phyloP scores from a whole-genome alignment of 2,113 vertebrate species.

The western clawed frog (Xenopus tropicalis) region DNA sequence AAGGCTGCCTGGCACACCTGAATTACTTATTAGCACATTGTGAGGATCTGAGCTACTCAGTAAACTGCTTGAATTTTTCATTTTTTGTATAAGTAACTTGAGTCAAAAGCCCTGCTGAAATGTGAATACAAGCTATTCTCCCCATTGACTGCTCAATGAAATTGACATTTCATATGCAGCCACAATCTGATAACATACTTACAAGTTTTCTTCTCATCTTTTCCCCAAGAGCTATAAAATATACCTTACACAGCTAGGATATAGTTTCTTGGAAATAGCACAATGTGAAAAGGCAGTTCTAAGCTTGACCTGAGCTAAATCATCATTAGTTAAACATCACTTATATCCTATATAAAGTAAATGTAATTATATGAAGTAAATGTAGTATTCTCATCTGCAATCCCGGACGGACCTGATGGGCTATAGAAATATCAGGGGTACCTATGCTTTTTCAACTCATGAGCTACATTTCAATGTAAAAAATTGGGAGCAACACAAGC shows the following conservation, averaged over 20 bases:
- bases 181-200: too few species aligned
- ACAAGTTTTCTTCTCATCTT: too few species aligned
- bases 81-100: neutral
- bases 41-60: neutral
- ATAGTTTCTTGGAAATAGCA: neutral
- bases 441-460: too few species aligned
- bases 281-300: neutral
- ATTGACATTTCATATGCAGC: slow-evolving; percentile 14
- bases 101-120: neutral
- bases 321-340: slow-evolving; percentile 28
- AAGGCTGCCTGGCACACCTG: neutral
- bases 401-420: too few species aligned
- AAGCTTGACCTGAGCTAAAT: slow-evolving; percentile 23
- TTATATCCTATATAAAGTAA: too few species aligned
- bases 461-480: too few species aligned
- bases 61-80: slow-evolving; percentile 15
- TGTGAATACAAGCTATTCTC: neutral
- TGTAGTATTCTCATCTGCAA: too few species aligned
- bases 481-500: too few species aligned
- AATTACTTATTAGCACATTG: slow-evolving; percentile 1
- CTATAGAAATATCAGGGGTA: too few species aligned
- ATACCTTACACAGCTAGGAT: slow-evolving; percentile 3
- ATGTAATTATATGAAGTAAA: too few species aligned
- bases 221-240: slow-evolving; percentile 18
- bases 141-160: slow-evolving; percentile 13